Evolutionary conservation across 1,140 invertebrate genomes (phyloP), one percentile per base, ranked within the genome.

Genomic region (Aphelenchoides fujianensis): DNA sequence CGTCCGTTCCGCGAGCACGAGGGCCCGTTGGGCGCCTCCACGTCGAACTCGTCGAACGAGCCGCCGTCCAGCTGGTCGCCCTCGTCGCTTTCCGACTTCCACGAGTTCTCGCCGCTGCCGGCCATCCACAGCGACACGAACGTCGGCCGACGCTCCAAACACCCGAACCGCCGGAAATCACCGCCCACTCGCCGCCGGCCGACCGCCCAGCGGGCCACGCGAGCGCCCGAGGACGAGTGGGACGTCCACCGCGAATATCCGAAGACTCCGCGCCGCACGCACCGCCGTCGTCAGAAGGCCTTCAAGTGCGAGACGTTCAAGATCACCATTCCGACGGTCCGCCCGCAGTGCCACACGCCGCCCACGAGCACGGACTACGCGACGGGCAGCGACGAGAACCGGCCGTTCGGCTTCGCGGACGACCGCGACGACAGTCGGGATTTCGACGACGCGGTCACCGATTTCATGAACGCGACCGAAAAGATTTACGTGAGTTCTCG

Each of bases 391-490:
- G 59, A 61, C 31, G 59, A 61, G 1, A n/a, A 61, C 36, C 59
- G 41, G 23, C 23, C 41, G 41, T 16, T 48, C 41, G 23, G 23
- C 23, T 48, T n/a, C n/a, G n/a, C n/a, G 41, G 41, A 48, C 41
- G 41, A 61, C n/a, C n/a, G 19, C 59, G n/a, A 61, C 59, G 59
- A 61, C 31, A n/a, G 19, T 19, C 19, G 36, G 2, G 36, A 19
- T 2, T 61, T 16, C n/a, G 59, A 61, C 36, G 59, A 61, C 16
- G 59, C n/a, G n/a, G n/a, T n/a, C n/a, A 61, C 59, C 2, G 59
- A 61, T 61, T 61, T 61, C 59, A 61, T 61, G n/a, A 61, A 61
- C 31, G 59, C 59, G 0, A 61, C 59, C 16, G 31, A 61, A 16
- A 61, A 61, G 31, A 61, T 61, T 2, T 61, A 61, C 2, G 59